Base-by-base conservation (phyloP, 2,888 invertebrate genomes). In the Drosophila pegasa region DNA sequence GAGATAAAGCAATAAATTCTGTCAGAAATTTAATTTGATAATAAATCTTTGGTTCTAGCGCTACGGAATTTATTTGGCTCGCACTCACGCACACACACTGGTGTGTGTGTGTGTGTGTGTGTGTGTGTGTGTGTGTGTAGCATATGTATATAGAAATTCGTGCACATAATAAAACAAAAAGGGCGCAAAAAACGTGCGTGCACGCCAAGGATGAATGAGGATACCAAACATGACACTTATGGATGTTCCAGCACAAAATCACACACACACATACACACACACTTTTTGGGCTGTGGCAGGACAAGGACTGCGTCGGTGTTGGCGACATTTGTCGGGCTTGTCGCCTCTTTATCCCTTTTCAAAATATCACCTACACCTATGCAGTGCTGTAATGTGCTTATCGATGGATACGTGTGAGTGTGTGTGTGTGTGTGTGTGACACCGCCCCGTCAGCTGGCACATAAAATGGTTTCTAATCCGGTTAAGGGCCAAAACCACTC, bases 21-120 rank as follows among this genome's bases (percentile, higher is more conserved):
- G 92, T 92, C 93, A 92, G 92, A 92, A 92, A 92, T 92, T 92
- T 92, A 92, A 92, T 92, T 92, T 92, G 92, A 92, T 92, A 92
- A 92, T 92, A 92, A 92, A 92, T 92, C 92, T 92, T 91, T 90
- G 89, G 91, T 92, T 90, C 91, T 92, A 92, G 92, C 91, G 92
- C 91, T 91, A 89, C 90, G 91, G 92, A 91, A 91, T 92, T 92
- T 92, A 91, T 91, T 92, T 89, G 87, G 89, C 83, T 87, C 87
- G 84, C 88, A 87, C 67, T 86, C 69, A 86, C 79, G 78, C 74
- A 77, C 77, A 83, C 70, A 75, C 75, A 76, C 56, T 69, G 38
- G 18, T 20, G 27, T 41, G 29, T 56, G 48, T 62, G 38, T 68
- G 31, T 62, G 47, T 38, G 51, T 20, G 31, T 54, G 54, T 29